Evolutionary conservation across 1,140 invertebrate genomes (phyloP).

Genomic region (Mamestra configurata): DNA sequence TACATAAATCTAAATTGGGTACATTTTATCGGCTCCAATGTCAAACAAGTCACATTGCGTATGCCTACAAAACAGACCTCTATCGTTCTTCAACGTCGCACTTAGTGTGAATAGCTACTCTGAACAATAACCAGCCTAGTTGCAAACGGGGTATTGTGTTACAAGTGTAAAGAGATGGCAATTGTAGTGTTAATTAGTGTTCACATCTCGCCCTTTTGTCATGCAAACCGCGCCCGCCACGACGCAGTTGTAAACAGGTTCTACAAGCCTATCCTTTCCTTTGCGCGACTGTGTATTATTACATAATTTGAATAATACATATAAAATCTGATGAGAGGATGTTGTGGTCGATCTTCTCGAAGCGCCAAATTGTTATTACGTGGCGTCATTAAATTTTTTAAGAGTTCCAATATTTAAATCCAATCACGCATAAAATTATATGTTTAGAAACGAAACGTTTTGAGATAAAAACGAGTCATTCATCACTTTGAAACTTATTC

Average conservation of each 20-base stretch:
- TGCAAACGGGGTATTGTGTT: constrained; percentile 35
- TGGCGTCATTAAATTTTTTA: constrained; percentile 35
- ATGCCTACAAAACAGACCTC: constrained; percentile 8
- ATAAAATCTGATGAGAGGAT: constrained; percentile 10
- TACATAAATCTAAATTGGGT: constrained; percentile 26
- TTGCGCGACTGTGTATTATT: background rate
- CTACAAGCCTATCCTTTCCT: constrained; percentile 15
- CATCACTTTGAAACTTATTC: background rate
- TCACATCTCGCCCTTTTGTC: constrained; percentile 42
- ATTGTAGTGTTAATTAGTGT: constrained; percentile 42
- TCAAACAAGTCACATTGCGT: constrained; percentile 30
- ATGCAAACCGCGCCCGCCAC: constrained; percentile 23
- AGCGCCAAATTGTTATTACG: constrained; percentile 10
- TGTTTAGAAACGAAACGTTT: background rate
- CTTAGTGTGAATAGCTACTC: constrained; percentile 13
- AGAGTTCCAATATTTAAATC: constrained; percentile 29
- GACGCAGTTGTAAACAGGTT: constrained; percentile 19
- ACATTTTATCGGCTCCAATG: constrained; percentile 30
- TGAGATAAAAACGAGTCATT: background rate
- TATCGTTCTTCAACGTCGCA: constrained; percentile 14
- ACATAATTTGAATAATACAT: constrained; percentile 4
- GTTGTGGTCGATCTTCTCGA: background rate
- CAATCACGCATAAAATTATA: constrained; percentile 20
- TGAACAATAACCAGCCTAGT: constrained; percentile 27
- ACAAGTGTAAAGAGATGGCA: constrained; percentile 32